These are phyloP conservation scores for Gnathonemus longibarbis DNA, from an alignment of 2,113 vertebrate genomes.

Conservation along the genomic window DNA sequence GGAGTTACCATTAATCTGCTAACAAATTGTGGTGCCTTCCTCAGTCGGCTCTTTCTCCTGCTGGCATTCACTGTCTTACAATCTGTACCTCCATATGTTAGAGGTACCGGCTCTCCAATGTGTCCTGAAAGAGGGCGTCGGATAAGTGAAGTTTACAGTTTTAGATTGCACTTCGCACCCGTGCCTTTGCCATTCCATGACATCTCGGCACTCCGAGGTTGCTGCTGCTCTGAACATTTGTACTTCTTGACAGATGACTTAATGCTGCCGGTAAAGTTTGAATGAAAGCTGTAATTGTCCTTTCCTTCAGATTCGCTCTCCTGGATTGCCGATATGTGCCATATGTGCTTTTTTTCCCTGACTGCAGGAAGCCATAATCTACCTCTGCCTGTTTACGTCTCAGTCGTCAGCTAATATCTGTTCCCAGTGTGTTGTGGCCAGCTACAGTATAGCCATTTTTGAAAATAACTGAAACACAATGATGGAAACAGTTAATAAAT, in stretches of 20 bases:
- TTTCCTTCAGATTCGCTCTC: neutral
- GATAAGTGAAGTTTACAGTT: neutral
- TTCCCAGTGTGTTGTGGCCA: neutral
- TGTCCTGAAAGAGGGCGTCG: neutral
- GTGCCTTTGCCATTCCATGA: neutral
- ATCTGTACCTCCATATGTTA: neutral
- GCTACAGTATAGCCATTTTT: neutral
- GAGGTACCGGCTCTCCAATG: neutral
- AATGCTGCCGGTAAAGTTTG: neutral
- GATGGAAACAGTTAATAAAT: neutral
- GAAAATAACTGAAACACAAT: neutral
- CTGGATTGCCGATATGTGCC: neutral
- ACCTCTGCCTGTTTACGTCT: neutral
- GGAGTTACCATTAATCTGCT: slow-evolving; percentile 7
- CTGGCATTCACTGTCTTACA: neutral
- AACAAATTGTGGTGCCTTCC: slow-evolving; percentile 7
- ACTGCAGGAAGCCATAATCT: neutral
- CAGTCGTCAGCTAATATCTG: neutral
- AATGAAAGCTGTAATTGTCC: neutral
- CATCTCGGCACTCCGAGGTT: neutral
- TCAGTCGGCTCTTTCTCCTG: neutral
- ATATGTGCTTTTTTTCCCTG: neutral
- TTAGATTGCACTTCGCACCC: neutral
- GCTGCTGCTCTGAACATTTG: neutral
- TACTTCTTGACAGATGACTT: neutral